Percentiles rank a stretch among this genome's conserved stretches.
phyloP scores from a whole-genome alignment of 2,888 invertebrate species.

The Cyclophora albipunctata region DNA sequence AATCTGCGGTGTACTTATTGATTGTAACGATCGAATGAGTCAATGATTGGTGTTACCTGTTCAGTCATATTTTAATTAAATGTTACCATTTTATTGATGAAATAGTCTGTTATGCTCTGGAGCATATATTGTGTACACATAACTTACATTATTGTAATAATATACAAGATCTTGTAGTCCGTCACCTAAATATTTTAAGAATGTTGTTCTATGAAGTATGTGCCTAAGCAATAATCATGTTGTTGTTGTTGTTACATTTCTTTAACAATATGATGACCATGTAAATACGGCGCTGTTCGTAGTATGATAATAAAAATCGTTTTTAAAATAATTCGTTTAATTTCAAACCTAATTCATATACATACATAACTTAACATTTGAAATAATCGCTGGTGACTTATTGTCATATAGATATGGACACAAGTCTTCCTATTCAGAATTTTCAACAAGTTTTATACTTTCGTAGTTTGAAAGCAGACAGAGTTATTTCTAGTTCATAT shows the following conservation, averaged over 20 bases:
- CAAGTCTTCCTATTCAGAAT: too few relatives aligned
- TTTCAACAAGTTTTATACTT: too few relatives aligned
- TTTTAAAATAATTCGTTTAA: conserved; percentile 56
- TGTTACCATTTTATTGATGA: conserved; percentile 8
- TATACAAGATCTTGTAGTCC: conserved; percentile 15
- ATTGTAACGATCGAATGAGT: conserved; percentile 3
- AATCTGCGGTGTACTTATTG: background rate
- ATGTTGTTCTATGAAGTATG: conserved; percentile 58
- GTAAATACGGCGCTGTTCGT: conserved; percentile 75
- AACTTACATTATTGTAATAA: background rate
- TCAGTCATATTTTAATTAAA: background rate
- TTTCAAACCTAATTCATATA: conserved; percentile 23
- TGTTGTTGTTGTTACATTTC: conserved; percentile 73
- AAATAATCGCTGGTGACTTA: too few relatives aligned
- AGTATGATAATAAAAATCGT: conserved; percentile 70
- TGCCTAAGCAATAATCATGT: conserved; percentile 66
- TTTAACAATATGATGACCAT: conserved; percentile 72
- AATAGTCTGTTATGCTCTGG: too few relatives aligned
- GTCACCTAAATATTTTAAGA: conserved; percentile 34
- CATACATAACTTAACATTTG: too few relatives aligned
- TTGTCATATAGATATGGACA: too few relatives aligned
- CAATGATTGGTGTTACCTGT: too few relatives aligned
- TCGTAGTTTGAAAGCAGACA: too few relatives aligned
- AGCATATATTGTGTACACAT: background rate
- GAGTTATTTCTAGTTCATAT: too few relatives aligned